phyloP scores from a whole-genome alignment of 53 echinoderm and acorn worm genomes.

The Temnopleurus reevesii region DNA sequence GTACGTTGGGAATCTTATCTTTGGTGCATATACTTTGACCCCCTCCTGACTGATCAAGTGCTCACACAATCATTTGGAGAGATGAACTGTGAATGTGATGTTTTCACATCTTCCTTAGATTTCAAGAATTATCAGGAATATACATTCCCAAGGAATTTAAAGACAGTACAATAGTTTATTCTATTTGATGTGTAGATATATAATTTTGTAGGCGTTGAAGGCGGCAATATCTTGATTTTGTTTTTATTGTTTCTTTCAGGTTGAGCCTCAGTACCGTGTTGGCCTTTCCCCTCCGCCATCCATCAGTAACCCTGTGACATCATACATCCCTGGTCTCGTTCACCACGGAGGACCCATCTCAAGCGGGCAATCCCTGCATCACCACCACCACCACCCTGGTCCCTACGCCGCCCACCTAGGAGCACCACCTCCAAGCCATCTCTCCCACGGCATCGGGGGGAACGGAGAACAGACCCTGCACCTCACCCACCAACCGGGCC shows the following conservation, averaged over 20 bases:
- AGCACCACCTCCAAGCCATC: not conserved
- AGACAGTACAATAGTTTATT: too few relatives aligned
- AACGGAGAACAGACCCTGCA: not conserved
- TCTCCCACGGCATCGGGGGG: not conserved
- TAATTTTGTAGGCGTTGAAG: too few relatives aligned
- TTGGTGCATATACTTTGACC: too few relatives aligned
- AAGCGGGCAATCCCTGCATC: not conserved
- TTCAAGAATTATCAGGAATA: too few relatives aligned
- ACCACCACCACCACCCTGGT: slow-evolving; percentile 4
- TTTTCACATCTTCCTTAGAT: too few relatives aligned
- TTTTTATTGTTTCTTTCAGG: slow-evolving; percentile 12
- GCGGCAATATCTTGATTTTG: too few relatives aligned
- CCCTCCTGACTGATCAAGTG: too few relatives aligned
- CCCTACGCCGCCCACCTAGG: slow-evolving; percentile 25
- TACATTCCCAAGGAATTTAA: too few relatives aligned
- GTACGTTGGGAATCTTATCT: too few relatives aligned
- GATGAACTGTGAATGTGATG: too few relatives aligned
- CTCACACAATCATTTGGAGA: too few relatives aligned
- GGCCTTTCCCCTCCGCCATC: slow-evolving; percentile 44
- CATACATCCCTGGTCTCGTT: slow-evolving; percentile 45
- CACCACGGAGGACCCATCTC: slow-evolving; percentile 46
- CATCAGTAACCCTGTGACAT: slow-evolving; percentile 41
- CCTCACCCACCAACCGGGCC: not conserved
- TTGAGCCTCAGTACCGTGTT: slow-evolving; percentile 49
- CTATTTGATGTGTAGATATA: too few relatives aligned